Evolutionary conservation across 2,113 vertebrate genomes (phyloP), one percentile per base, ranked within the genome.

Genomic region (Papio anubis): DNA sequence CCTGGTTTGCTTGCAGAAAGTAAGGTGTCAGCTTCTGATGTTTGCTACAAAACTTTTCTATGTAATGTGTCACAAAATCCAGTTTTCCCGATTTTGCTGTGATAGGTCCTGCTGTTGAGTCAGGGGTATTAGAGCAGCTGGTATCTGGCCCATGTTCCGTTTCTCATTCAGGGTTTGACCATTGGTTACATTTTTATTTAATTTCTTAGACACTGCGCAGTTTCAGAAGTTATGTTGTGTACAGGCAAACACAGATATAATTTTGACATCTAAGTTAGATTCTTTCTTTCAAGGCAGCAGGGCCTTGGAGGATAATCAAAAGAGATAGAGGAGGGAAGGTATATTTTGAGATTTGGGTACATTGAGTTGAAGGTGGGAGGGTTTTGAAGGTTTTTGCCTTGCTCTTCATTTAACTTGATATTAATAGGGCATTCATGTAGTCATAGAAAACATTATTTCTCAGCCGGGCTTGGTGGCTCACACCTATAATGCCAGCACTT

Each of bases 181-280:
- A 45, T 78, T 76, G 61, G 88, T 96, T 78, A 90, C n/a, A 64
- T n/a, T 95, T 94, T 93, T 87, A 90, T 92, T 97, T 50, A 40
- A 48, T 96, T 89, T 79, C 73, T 79, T 50, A 78, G 48, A 50
- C 2, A 2, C 86, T 76, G 80, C n/a, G 59, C 88, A 66, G 72
- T 93, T 84, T 85, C n/a, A 50, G 90, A 82, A 84, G 90, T 94
- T 82, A 57, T n/a, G 8, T 85, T 93, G 89, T 55, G 10, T 91
- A 57, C 59, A 94, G 78, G 38, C 50, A 88, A 94, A 68, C 89
- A 73, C 76, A 87, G 85, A 95, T 88, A 73, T 91, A 20, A 93
- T 81, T 93, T 57, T 55, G 76, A 70, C 93, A 81, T 72, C 38
- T 70, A 88, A 90, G 59, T 82, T 91, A 35, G 73, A 45, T 80